Base-by-base conservation (phyloP, 2,888 invertebrate genomes). In the Ptychoptera albimana region DNA sequence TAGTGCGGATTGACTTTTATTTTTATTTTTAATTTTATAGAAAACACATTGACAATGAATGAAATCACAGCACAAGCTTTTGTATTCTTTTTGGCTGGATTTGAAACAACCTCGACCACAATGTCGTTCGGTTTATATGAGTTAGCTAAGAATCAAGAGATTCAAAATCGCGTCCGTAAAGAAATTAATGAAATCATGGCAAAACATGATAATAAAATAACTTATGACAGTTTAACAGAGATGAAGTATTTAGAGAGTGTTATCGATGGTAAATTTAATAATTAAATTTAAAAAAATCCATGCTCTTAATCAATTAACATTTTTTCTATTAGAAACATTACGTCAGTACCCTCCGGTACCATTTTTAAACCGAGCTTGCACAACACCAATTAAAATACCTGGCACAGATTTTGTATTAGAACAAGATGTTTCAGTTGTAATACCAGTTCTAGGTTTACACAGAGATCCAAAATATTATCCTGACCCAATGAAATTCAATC, bases 401-500 rank as follows among this genome's bases (percentile, higher is more conserved):
- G 58, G 67, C 48, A 66, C 60, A 0, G 56, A 66, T 6, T 53
- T 67, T 42, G 55, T 63, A 1, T 66, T 74, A 39, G 70, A 73
- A 45, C 64, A 70, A 39, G 72, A 69, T 1, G 69, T 67, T 0
- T 51, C 64, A 13, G 56, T 75, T 4, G 63, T 73, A 13, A 67
- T 77, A 37, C 73, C 76, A 11, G 63, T 67, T 5, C 66, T 70
- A 50, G 69, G 71, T 16, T 70, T 77, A 50, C 77, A 78, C 50
- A 71, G 70, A 57, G 76, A 77, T 54, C 69, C 73, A 0, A 66
- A 70, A 2, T 64, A 71, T 52, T 77, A 72, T 50, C 72, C 74
- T 0, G 66, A 79, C 9, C 79, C 80, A 1, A 66, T 73, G 2
- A 65, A 65, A 32, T 79, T 78, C 48, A 68, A 72, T 43, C 78